Evolutionary conservation across 2,888 invertebrate species (phyloP).

Genomic region (Drosophila rellima): DNA sequence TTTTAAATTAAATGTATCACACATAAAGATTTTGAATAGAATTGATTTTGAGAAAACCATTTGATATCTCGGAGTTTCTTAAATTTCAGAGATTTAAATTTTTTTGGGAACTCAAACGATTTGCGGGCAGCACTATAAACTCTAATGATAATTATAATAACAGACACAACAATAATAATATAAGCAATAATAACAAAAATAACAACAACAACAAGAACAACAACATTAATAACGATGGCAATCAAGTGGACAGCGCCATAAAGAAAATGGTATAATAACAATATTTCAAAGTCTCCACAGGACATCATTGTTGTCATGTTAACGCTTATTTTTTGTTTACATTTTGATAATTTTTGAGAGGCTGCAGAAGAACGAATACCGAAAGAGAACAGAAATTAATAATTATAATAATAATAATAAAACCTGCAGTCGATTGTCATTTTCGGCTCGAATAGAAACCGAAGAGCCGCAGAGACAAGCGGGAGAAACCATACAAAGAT

Average conservation of each 20-base stretch:
- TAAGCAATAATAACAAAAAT: conserved; percentile 1
- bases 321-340: conserved; percentile 84
- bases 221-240: conserved; percentile 9
- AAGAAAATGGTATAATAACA: conserved; percentile 83
- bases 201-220: conserved; percentile 24
- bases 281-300: conserved; percentile 86
- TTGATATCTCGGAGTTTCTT: too few relatives aligned
- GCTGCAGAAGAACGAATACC: neutral
- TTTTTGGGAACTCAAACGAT: conserved; percentile 12
- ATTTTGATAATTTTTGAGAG: conserved; percentile 60
- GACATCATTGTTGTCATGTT: conserved; percentile 86
- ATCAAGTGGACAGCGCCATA: conserved; percentile 74
- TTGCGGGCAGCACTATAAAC: conserved; percentile 6
- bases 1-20: too few relatives aligned
- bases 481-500: conserved; percentile 2
- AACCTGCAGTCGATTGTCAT: conserved; percentile 24
- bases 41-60: too few relatives aligned
- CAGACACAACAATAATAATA: conserved; percentile 17
- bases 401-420: conserved; percentile 22
- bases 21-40: neutral
- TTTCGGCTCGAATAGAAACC: conserved; percentile 25
- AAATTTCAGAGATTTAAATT: too few relatives aligned
- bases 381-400: conserved; percentile 17
- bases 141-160: conserved; percentile 7
- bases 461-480: neutral